Base-by-base conservation (phyloP, 1,140 invertebrate genomes). In the Ceratina australensis region DNA sequence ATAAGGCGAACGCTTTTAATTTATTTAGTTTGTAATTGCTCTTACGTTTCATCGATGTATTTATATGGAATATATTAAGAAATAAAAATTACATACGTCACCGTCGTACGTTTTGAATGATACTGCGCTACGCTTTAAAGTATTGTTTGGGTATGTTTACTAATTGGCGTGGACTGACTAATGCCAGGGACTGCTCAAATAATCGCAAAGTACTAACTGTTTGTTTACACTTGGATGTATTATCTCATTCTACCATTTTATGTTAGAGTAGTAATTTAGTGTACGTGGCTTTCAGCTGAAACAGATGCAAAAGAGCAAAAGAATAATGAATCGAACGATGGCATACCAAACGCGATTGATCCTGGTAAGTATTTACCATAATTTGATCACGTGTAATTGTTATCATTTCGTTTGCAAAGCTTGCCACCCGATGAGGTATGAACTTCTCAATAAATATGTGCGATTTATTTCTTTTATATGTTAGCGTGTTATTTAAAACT, bases 221-320 rank as follows among this genome's bases (percentile, higher is more conserved):
- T 65, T 59, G 47, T 66, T 56, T 74, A 72, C 72, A 18, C 42
- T 82, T 57, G 68, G 49, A 76, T 78, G 72, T 80, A 84, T 16
- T 42, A 42, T 42, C 5, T 42, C 54, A 20, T 16, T 42, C 28
- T 59, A 80, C 10, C 50, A 15, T 71, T 79, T 77, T 52, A 80
- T 75, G 68, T 79, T 79, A 84, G 56, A 71, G 22, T 79, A 79
- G 65, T 85, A 84, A 85, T 71, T 73, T 77, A 86, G 73, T 52
- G 78, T 80, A 83, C 59, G 74, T 85, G 65, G 13, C 74, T 86
- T 87, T 82, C 85, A 87, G 85, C 63, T 82, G 26, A 82, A 61
- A 77, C 59, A 80, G 81, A 49, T 56, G 42, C 76, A 28, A 82
- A 80, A 72, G 13, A 68, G 15, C 26, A 20, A 78, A 50, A 66